Evolutionary conservation across 2,113 vertebrate genomes (phyloP), one percentile per base, ranked within the genome.

Genomic region (Xiphias gladius): DNA sequence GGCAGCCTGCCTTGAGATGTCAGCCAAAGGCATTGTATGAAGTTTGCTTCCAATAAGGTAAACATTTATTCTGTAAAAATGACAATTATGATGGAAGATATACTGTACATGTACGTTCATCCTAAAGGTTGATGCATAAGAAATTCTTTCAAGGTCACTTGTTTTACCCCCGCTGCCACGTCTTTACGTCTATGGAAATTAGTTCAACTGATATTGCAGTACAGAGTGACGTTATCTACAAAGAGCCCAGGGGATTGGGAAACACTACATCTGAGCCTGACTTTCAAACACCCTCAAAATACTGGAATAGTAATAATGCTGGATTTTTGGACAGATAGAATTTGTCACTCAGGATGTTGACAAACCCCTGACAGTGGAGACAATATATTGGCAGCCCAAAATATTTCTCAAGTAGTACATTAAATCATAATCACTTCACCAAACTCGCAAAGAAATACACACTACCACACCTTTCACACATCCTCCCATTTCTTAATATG

Each of bases 131-230:
- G 11, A 50, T 17, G 24, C 19, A 59, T 55, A 26, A 41, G 22
- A 52, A 10, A 61, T 35, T 0, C 11, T 32, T 35, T 50, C 54
- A 58, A 63, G 68, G 59, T 80, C 50, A 80, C 26, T 62, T 46
- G 1, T 55, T 46, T 28, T 6, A 43, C 4, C 12, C 11, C 4
- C 0, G 6, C 19, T n/a, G 16, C 14, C 30, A 7, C 22, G 8
- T 1, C 52, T 73, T 69, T 32, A 14, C 17, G 22, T 14, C 8
- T 52, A 68, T 89, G 82, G 50, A 83, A 81, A 76, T 83, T 7
- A 37, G 54, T 73, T 2, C 12, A 1, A 46, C 19, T 79, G 54
- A 67, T 68, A 69, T 22, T 77, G 52, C 24, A 73, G 8, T 14
- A 64, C 59, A 76, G 35, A 69, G 32, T n/a, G 59, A 75, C 72